phyloP scores from a whole-genome alignment of 2,797 vertebrate species.

The Acomys russatus region DNA sequence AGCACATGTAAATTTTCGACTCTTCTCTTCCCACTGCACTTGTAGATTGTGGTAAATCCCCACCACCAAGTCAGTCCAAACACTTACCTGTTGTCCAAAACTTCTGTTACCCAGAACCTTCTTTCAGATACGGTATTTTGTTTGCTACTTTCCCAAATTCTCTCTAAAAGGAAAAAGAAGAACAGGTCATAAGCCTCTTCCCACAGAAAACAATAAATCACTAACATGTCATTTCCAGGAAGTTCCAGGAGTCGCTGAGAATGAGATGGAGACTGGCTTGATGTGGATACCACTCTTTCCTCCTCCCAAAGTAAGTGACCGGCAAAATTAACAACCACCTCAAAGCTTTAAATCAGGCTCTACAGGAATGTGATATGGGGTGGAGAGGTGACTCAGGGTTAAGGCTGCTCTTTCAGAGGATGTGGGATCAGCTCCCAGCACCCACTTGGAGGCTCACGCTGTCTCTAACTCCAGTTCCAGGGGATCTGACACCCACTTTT shows the following conservation, averaged over 20 bases:
- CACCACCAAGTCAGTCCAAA: conserved; percentile 29
- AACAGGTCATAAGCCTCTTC: conserved; percentile 7
- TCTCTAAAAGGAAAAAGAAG: conserved; percentile 54
- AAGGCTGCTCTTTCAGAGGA: background rate
- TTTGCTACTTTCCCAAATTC: conserved; percentile 81
- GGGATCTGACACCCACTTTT: background rate
- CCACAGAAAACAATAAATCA: conserved; percentile 57
- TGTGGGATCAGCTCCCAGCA: background rate
- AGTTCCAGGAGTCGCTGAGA: conserved; percentile 12
- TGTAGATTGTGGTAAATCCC: background rate
- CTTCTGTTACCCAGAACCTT: conserved; percentile 77
- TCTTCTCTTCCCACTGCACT: background rate
- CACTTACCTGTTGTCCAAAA: conserved; percentile 82
- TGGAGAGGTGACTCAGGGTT: background rate
- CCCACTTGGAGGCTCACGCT: background rate
- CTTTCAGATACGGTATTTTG: conserved; percentile 81
- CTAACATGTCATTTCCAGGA: conserved; percentile 61
- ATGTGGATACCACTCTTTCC: background rate
- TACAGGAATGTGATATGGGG: background rate
- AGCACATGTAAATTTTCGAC: background rate
- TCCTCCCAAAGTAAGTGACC: background rate
- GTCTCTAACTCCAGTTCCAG: background rate
- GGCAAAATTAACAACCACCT: conserved; percentile 37
- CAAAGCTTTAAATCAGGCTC: background rate
- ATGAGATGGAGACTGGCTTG: conserved; percentile 9